Evolutionary conservation across 2,113 vertebrate species (phyloP), one percentile per base, ranked within the genome.

Genomic region (Onychorhynchus coronatus): DNA sequence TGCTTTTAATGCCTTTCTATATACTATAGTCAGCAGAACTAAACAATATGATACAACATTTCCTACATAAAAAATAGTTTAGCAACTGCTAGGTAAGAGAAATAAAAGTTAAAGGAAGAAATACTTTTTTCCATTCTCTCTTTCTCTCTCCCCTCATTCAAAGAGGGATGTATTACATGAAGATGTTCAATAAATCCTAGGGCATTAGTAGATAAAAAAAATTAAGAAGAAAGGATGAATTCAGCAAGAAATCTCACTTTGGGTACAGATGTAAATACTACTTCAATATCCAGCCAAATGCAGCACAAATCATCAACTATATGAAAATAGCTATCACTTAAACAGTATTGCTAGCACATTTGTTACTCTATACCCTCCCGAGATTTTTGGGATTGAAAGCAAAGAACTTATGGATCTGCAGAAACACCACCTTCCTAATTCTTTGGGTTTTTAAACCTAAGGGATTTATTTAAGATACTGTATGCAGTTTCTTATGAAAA

Each of bases 1-100:
- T 94, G 96, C 35, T 94, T 89, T 88, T 88, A 93, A 28, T 70
- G 93, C 50, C 65, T 90, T 73, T 83, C 74, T 19, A n/a, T 62
- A 88, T 85, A 59, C 50, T 25, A 31, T 20, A 90, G 88, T 73
- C 85, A 95, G 93, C 85, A 93, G 59, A 96, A 83, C 28, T n/a
- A 47, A 83, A 70, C 13, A 73, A 44, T 14, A 35, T 49, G 50
- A 58, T 28, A 30, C 33, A 82, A 77, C 14, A 52, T 70, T 80
- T 73, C 24, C 75, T 42, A n/a, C 22, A 58, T 41, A 56, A 91
- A 77, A 91, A 83, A 73, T 15, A 80, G 35, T 52, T 85, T 44
- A 63, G 30, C 70, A 85, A 73, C 82, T 95, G 63, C 84, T 53
- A 53, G 58, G 63, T 89, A 93, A 93, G 81, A 89, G 91, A 93